These are phyloP conservation scores for Istiophorus platypterus DNA, from an alignment of 2,113 vertebrate genomes.

Conservation along the genomic window DNA sequence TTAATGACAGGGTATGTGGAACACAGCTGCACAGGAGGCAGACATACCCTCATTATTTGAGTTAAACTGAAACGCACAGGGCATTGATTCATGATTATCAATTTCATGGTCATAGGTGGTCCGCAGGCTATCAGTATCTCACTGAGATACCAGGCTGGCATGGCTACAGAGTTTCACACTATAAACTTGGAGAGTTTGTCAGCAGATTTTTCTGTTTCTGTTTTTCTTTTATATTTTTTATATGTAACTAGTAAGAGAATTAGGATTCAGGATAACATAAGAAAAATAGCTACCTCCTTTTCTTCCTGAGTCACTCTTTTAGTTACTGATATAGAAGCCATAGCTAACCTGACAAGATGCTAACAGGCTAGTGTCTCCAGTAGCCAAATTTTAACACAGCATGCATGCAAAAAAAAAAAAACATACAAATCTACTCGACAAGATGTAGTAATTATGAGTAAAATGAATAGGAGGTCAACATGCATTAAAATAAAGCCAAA, in stretches of 20 bases:
- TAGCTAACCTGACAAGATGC: not conserved
- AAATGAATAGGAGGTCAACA: not conserved
- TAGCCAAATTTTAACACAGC: not conserved
- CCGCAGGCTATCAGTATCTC: not conserved
- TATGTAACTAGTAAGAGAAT: not conserved
- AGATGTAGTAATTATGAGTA: not conserved
- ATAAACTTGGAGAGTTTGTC: conserved; percentile 14
- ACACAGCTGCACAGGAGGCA: conserved; percentile 44
- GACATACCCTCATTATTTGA: conserved; percentile 36
- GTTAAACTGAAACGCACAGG: conserved; percentile 2
- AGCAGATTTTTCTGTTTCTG: conserved; percentile 16
- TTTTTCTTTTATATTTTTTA: not conserved
- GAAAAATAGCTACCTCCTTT: conserved; percentile 55
- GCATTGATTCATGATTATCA: conserved; percentile 28
- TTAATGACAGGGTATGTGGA: conserved; percentile 30
- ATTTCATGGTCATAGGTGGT: conserved; percentile 16
- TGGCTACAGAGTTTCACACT: not conserved
- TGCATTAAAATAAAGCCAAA: not conserved
- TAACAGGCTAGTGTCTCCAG: not conserved
- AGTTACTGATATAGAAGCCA: conserved; percentile 14
- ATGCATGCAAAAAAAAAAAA: not conserved
- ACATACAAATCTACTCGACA: not conserved
- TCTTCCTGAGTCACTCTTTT: conserved; percentile 23
- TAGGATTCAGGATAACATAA: conserved; percentile 7
- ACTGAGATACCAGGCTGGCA: conserved; percentile 9